Evolutionary conservation across 2,113 vertebrate species (phyloP).

Genomic region (Pavo muticus): DNA sequence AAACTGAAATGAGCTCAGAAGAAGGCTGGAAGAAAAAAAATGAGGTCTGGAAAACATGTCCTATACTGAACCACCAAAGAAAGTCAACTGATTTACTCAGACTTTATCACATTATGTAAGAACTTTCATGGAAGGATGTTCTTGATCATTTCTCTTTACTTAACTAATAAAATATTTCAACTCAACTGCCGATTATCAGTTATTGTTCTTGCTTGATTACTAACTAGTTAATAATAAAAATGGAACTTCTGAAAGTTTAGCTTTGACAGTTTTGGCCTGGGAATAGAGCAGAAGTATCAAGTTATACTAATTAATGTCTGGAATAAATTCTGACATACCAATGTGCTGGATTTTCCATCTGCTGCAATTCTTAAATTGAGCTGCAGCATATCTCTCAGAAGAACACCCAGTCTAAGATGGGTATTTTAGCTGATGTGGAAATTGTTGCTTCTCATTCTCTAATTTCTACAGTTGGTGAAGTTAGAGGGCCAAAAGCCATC

Average conservation of each 20-base stretch:
- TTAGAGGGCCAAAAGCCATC: background rate
- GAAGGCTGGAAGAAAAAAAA: background rate
- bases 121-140: background rate
- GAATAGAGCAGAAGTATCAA: slow-evolving; percentile 9
- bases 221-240: background rate
- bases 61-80: background rate
- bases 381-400: background rate
- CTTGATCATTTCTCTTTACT: background rate
- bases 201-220: background rate
- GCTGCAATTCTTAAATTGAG: slow-evolving; percentile 3
- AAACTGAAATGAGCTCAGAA: background rate
- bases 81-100: background rate
- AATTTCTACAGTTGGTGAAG: background rate
- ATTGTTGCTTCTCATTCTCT: background rate
- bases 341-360: slow-evolving; percentile 26
- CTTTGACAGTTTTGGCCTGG: background rate
- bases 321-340: background rate
- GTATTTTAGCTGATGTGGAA: background rate
- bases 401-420: background rate
- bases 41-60: background rate
- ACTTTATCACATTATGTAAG: background rate
- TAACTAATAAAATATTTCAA: background rate
- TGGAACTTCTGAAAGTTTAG: slow-evolving; percentile 8
- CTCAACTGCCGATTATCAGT: background rate
- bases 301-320: slow-evolving; percentile 9